Base-by-base conservation (phyloP, 2,113 vertebrate species). In the Poeciliopsis turrubarensis region DNA sequence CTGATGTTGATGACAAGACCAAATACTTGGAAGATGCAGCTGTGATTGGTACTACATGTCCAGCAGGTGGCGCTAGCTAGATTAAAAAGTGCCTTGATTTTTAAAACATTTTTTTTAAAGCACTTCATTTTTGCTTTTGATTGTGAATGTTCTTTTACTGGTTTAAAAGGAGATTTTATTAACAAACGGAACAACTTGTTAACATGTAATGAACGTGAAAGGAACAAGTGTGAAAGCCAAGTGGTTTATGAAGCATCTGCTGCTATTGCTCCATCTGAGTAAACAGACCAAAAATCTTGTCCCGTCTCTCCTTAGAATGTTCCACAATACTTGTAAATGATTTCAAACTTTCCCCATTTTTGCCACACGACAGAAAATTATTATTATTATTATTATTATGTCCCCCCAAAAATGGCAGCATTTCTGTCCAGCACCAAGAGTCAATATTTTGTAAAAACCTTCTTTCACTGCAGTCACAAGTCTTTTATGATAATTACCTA, bases 31-130 rank as follows among this genome's bases (percentile, higher is more conserved):
- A 25, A 57, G 25, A 57, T 47, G 44, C 51, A 25, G 2, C 17
- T 10, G 25, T 57, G 41, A 75, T 22, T 31, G 44, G 1, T 1
- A 3, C 3, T 22, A 25, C 61, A 5, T 41, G 1, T 64, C 86
- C 81, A 86, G 76, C 70, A 86, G 83, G 65, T 62, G 86, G 88
- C 9, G 81, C 81, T 60, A 72, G 61, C 9, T 44, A 72, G 63
- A 41, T 32, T 62, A 60, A n/a, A 7, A 68, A 82, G 72, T 86
- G 81, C 74, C 63, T 76, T 57, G 25, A 10, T 25, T 25, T 54
- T 54, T 0, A 32, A 32, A 22, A 27, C 30, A 1, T 12, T 60
- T 61, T 30, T 68, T 54, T 57, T 25, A 60, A 29, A 25, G 22
- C 12, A 3, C 30, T 63, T 60, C 1, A 31, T 26, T 14, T 60